Percentiles rank a stretch among this genome's conserved stretches.
phyloP scores from a whole-genome alignment of 2,888 invertebrate species.

The Mystacides longicornis region DNA sequence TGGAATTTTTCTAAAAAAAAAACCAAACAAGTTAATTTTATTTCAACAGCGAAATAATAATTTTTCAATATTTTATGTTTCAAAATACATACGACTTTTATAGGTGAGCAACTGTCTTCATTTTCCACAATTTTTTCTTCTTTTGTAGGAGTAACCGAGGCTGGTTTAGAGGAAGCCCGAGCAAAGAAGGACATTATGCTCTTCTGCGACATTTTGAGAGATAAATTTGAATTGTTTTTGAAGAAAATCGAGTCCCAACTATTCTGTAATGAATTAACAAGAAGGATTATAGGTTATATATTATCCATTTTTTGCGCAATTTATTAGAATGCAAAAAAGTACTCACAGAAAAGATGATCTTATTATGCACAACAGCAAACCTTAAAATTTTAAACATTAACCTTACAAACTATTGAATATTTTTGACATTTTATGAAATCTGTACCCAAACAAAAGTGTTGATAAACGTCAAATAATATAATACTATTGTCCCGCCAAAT shows the following conservation, averaged over 20 bases:
- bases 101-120: slow-evolving; percentile 21
- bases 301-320: too few species aligned
- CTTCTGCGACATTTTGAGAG: slow-evolving; percentile 40
- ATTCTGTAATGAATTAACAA: slow-evolving; percentile 8
- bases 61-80: neutral
- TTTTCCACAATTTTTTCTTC: slow-evolving; percentile 10
- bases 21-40: neutral
- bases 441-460: too few species aligned
- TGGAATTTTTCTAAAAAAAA: slow-evolving; percentile 32
- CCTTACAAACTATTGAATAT: too few species aligned
- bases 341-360: too few species aligned
- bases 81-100: slow-evolving; percentile 16
- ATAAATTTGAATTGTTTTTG: slow-evolving; percentile 1
- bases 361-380: too few species aligned
- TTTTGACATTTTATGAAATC: too few species aligned
- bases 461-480: too few species aligned
- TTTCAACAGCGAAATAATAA: neutral
- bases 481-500: too few species aligned
- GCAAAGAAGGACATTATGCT: slow-evolving; percentile 45
- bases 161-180: slow-evolving; percentile 28
- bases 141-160: slow-evolving; percentile 1
- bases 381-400: too few species aligned
- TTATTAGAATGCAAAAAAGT: too few species aligned
- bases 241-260: too few species aligned
- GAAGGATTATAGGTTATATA: too few species aligned